Base-by-base conservation (phyloP, 2,113 vertebrate genomes). In the Onychostoma macrolepis region DNA sequence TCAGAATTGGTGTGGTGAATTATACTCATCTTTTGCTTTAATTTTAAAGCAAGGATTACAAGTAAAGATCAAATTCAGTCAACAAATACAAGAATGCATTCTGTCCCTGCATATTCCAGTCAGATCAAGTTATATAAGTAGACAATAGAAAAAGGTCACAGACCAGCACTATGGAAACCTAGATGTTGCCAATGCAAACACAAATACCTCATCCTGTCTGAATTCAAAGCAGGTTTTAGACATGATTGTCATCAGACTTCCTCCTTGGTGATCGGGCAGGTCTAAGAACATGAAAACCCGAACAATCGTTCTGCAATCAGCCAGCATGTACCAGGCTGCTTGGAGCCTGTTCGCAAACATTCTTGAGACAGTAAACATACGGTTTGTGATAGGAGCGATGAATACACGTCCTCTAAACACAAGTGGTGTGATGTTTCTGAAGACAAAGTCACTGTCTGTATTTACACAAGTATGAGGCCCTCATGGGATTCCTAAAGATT, bases 121-220 rank as follows among this genome's bases (percentile, higher is more conserved):
- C 28, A 78, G 26, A 78, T 78, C 45, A 19, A 17, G 3, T 30
- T 13, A 28, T 21, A 19, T 4, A 71, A 19, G 12, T 9, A 28
- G 13, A 30, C 15, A 69, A 12, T 8, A 69, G 3, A 19, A 30
- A 80, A 81, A 45, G 91, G 86, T 63, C 56, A 81, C 79, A 71
- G 19, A 83, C 9, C 63, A 69, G 63, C 78, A 61, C 67, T 38
- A 69, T 67, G 78, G 38, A 71, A 36, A 76, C 26, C 4, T 61
- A 48, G 0, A 2, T 93, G 92, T 93, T 93, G 90, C 88, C 88
- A 93, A 91, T 93, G 86, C 91, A 82, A 94, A 93, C 90, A 88
- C 7, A 38, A 87, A 78, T 21, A n/a, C 80, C 74, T 17, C 15
- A 4, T 48, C 45, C 45, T 71, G 77, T 91, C 86, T 91, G n/a